Evolutionary conservation across 1,140 invertebrate genomes (phyloP).

Genomic region (Hypsibius dujardini): DNA sequence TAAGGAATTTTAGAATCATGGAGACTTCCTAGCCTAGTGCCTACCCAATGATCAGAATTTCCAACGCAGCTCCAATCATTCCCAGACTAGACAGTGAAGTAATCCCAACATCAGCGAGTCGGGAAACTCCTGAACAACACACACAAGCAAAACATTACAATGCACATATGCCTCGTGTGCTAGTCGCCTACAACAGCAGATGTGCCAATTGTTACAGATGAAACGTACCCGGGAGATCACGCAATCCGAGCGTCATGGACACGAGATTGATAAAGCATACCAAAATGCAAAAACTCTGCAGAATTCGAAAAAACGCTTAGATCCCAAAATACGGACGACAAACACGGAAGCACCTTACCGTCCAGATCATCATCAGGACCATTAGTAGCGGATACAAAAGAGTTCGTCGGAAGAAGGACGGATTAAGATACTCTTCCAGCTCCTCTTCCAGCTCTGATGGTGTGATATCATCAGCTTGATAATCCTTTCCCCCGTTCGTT

Average conservation of each 20-base stretch:
- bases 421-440: conserved; percentile 18
- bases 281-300: conserved; percentile 14
- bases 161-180: no score
- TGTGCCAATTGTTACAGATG: no score
- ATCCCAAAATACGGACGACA: background rate
- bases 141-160: no score
- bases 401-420: conserved; percentile 28
- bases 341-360: conserved; percentile 7
- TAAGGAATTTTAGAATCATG: no score
- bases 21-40: no score
- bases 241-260: conserved; percentile 17
- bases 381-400: conserved; percentile 26
- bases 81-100: conserved; percentile 77
- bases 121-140: no score
- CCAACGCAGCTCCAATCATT: conserved; percentile 55
- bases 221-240: conserved; percentile 25
- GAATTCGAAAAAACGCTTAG: background rate
- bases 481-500: no score
- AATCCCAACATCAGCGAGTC: conserved; percentile 83
- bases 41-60: conserved; percentile 81
- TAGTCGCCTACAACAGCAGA: no score
- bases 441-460: conserved; percentile 19
- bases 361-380: conserved; percentile 21
- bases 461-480: no score
- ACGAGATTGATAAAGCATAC: conserved; percentile 19